A percentile compares a stretch with the other conserved stretches of the same genome.
Evolutionary conservation across 2,113 vertebrate genomes (phyloP).

Genomic region (Rhinoderma darwinii): DNA sequence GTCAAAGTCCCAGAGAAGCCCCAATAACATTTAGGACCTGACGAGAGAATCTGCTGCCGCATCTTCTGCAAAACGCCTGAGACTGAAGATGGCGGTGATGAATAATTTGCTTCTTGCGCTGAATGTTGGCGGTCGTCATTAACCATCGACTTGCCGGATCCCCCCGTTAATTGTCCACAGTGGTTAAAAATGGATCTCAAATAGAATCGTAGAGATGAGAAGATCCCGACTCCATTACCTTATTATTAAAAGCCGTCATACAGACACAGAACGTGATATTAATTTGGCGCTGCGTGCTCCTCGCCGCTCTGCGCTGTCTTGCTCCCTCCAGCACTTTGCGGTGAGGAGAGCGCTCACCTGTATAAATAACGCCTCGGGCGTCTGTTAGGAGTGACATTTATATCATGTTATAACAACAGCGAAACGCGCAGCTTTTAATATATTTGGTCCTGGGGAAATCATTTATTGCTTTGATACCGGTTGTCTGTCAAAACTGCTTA

Average conservation of each 20-base stretch:
- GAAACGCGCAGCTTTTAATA: slow-evolving; percentile 16
- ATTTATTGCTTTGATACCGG: slow-evolving; percentile 50
- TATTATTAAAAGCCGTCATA: slow-evolving; percentile 43
- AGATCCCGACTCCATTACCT: slow-evolving; percentile 49
- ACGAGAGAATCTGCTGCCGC: too few species aligned
- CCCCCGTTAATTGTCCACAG: background rate
- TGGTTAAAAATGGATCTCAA: slow-evolving; percentile 38
- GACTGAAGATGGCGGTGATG: background rate
- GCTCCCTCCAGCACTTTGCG: slow-evolving; percentile 5
- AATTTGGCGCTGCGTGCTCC: background rate
- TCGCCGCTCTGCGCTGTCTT: background rate
- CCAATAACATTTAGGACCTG: too few species aligned
- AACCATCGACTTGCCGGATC: background rate
- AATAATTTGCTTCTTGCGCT: background rate
- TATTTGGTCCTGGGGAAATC: slow-evolving; percentile 55
- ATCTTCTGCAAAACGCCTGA: background rate
- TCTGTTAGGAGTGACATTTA: slow-evolving; percentile 50
- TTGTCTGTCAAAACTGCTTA: slow-evolving; percentile 46
- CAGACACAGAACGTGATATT: slow-evolving; percentile 30
- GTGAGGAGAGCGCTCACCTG: slow-evolving; percentile 44
- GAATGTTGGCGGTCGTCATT: background rate
- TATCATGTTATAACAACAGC: slow-evolving; percentile 53
- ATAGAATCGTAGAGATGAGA: background rate
- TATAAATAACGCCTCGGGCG: slow-evolving; percentile 46
- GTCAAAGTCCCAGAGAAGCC: too few species aligned